phyloP scores from a whole-genome alignment of 2,888 invertebrate species.

The Cosmorhoe ocellata region DNA sequence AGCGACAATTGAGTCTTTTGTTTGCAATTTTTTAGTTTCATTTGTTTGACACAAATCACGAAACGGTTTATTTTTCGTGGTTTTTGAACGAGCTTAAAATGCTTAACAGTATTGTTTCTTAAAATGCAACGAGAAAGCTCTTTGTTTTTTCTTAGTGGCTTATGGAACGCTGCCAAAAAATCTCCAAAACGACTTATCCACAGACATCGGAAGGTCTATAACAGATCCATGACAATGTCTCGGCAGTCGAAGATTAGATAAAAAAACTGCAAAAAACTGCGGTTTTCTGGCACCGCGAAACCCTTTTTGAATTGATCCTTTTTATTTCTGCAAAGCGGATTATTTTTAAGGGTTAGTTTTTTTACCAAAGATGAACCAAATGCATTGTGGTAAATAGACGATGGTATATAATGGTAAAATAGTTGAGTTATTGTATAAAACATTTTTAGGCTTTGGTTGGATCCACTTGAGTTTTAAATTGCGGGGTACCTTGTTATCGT shows the following conservation, averaged over 20 bases:
- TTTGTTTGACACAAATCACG: background rate
- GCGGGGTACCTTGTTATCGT: constrained; percentile 14
- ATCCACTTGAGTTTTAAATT: constrained; percentile 29
- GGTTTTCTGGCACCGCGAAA: constrained; percentile 60
- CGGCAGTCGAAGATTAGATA: constrained; percentile 50
- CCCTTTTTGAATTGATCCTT: constrained; percentile 55
- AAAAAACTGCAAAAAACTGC: constrained; percentile 51
- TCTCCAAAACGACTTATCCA: constrained; percentile 13
- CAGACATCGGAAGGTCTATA: constrained; percentile 27
- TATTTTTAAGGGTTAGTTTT: constrained; percentile 69
- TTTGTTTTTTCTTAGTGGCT: constrained; percentile 15
- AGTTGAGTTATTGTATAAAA: constrained; percentile 9
- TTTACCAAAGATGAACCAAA: constrained; percentile 42
- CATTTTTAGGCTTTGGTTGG: constrained; percentile 10
- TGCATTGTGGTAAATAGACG: constrained; percentile 32
- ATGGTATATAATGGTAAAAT: constrained; percentile 34
- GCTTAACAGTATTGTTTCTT: constrained; percentile 3
- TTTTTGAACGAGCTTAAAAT: background rate
- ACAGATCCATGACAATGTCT: constrained; percentile 41
- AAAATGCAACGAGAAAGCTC: constrained; percentile 13
- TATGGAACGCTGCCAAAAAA: constrained; percentile 21
- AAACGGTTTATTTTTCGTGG: background rate
- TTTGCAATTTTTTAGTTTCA: constrained; percentile 2
- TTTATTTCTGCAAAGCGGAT: constrained; percentile 73
- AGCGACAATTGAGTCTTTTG: constrained; percentile 8